Conservation (phyloP, 1,140 invertebrate genomes). For the Bactericera cockerelli region DNA sequence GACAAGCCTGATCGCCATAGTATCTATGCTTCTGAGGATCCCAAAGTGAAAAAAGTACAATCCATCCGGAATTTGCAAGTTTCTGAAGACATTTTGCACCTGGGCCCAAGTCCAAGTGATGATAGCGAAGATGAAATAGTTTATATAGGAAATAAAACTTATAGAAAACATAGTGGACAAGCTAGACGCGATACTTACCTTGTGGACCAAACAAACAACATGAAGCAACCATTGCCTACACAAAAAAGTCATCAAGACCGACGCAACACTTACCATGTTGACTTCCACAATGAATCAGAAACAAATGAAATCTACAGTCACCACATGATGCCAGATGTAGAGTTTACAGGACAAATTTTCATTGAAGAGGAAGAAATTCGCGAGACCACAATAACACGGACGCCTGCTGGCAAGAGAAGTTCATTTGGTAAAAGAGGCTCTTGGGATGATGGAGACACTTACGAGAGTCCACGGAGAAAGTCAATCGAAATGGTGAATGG, state of each 20-base stretch:
- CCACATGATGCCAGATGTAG: background rate
- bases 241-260: too few species aligned
- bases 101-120: background rate
- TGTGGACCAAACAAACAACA: too few species aligned
- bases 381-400: background rate
- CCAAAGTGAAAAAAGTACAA: background rate
- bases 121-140: background rate
- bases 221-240: too few species aligned
- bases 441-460: background rate
- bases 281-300: too few species aligned
- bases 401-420: background rate
- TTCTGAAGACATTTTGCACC: background rate
- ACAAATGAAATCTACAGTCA: background rate
- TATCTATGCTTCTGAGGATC: background rate
- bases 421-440: background rate
- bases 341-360: background rate
- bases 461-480: background rate
- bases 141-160: background rate
- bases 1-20: background rate
- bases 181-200: background rate
- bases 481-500: conserved; percentile 2
- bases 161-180: background rate
- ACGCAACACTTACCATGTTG: too few species aligned
- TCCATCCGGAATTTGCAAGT: background rate
- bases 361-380: conserved; percentile 2